Percentiles rank a stretch among this genome's conserved stretches.
phyloP scores from a whole-genome alignment of 2,113 vertebrate genomes.

The Megaleporinus macrocephalus region DNA sequence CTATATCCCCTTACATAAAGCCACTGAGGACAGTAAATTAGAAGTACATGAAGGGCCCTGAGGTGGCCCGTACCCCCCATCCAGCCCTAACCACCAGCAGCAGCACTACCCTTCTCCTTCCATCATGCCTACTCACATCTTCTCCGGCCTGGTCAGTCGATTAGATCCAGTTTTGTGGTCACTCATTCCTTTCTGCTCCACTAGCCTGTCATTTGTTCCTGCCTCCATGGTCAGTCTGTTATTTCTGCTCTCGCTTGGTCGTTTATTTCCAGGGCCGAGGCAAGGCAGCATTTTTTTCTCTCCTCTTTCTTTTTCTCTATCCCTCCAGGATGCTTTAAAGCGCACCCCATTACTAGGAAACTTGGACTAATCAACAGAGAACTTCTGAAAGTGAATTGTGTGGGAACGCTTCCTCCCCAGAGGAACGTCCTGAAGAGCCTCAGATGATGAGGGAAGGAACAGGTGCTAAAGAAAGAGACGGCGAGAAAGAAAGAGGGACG shows the following conservation, averaged over 20 bases:
- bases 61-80: conserved; percentile 64
- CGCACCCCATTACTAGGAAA: conserved; percentile 54
- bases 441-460: conserved; percentile 2
- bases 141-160: conserved; percentile 63
- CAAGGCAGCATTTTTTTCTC: conserved; percentile 26
- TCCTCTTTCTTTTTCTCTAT: neutral
- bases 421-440: conserved; percentile 24
- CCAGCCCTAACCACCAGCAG: neutral
- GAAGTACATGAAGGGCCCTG: conserved; percentile 49
- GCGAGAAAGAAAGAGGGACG: neutral
- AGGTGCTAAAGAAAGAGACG: conserved; percentile 28
- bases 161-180: conserved; percentile 69
- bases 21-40: conserved; percentile 46
- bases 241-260: conserved; percentile 61
- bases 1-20: conserved; percentile 29
- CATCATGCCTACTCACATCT: conserved; percentile 69
- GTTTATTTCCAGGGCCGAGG: conserved; percentile 41
- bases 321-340: neutral
- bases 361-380: conserved; percentile 62
- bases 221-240: conserved; percentile 59
- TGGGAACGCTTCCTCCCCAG: conserved; percentile 4
- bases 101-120: conserved; percentile 47
- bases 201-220: conserved; percentile 59
- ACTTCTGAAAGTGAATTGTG: conserved; percentile 58
- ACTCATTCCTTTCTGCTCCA: conserved; percentile 47